Base-by-base conservation (phyloP, 2,888 invertebrate genomes). In the Odontothrips loti region DNA sequence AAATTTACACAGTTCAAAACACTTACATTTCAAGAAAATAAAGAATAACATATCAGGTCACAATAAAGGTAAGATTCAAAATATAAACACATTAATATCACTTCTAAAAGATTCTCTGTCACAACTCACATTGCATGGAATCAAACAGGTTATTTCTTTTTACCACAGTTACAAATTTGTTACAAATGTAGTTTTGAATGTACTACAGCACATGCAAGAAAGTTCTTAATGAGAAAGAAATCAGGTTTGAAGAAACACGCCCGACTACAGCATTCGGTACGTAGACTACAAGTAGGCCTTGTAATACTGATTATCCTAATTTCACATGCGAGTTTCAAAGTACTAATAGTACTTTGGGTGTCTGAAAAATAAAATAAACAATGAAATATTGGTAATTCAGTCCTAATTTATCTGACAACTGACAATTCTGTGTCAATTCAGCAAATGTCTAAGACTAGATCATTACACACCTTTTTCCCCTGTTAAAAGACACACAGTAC, bases 301-400 rank as follows among this genome's bases (percentile, higher is more conserved):
- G 68, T 75, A 75, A 75, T 75, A 75, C 68, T 75, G 68, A 75
- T 75, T 75, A 75, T 75, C 68, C 68, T 75, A 75, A 75, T 27
- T 75, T 12, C 68, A 75, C 23, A 75, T 9, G 68, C 23, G 23
- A 75, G 23, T 75, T 75, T 75, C 12, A 17, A 51, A 58, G 20
- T 15, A 17, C 58, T 58, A 6, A 2, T 2, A 51, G 51, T 20
- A 17, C 17, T 68, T 27, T 27, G 8, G 23, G 23, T 75, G 23
- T 27, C 23, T 27, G 23, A 75, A 75, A 75, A 27, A 68, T 8
- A 68, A 68, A 23, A 68, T 15, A 51, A 58, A 10, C 6, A 58
- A 58, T 20, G 15, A 58, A 11, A 58, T 43, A 43, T 43, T 43
- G 34, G 34, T 43, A 2, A 43, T 43, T 43, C 34, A 43, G 6